These are phyloP conservation scores for Leptinotarsa texana DNA, from an alignment of 1,140 invertebrate species.

Conservation along the genomic window DNA sequence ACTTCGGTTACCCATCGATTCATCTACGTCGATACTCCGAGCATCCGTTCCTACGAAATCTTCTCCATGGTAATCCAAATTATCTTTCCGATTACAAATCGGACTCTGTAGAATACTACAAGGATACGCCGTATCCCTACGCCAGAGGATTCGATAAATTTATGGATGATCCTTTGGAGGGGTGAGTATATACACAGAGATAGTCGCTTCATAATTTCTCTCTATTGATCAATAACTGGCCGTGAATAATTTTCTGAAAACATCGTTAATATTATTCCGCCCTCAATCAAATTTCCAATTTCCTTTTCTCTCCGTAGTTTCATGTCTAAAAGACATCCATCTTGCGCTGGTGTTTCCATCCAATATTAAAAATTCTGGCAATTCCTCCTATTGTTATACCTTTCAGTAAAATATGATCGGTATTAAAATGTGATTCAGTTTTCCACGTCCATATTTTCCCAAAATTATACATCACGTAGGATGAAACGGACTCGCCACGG, in stretches of 20 bases:
- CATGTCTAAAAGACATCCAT: no score
- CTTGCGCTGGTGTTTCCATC: no score
- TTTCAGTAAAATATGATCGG: not conserved
- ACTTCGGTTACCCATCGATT: constrained; percentile 23
- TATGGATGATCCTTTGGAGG: not conserved
- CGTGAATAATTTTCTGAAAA: not conserved
- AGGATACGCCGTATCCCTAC: constrained; percentile 4
- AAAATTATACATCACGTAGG: not conserved
- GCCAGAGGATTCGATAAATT: constrained; percentile 20
- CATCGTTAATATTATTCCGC: not conserved
- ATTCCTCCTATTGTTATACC: no score
- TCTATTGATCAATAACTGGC: not conserved
- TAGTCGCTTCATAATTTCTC: not conserved
- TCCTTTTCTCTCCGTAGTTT: no score
- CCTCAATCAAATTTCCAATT: no score
- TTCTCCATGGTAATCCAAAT: constrained; percentile 7
- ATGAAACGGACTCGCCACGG: not conserved
- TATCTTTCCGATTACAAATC: constrained; percentile 24
- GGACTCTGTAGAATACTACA: constrained; percentile 10
- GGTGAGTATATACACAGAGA: not conserved
- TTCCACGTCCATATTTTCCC: not conserved
- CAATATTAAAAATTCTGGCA: no score
- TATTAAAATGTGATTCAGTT: constrained; percentile 1
- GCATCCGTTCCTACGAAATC: constrained; percentile 23
- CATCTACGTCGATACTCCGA: constrained; percentile 15